Base-by-base conservation (phyloP, 2,888 invertebrate genomes). In the Blastobasis lacticolella region DNA sequence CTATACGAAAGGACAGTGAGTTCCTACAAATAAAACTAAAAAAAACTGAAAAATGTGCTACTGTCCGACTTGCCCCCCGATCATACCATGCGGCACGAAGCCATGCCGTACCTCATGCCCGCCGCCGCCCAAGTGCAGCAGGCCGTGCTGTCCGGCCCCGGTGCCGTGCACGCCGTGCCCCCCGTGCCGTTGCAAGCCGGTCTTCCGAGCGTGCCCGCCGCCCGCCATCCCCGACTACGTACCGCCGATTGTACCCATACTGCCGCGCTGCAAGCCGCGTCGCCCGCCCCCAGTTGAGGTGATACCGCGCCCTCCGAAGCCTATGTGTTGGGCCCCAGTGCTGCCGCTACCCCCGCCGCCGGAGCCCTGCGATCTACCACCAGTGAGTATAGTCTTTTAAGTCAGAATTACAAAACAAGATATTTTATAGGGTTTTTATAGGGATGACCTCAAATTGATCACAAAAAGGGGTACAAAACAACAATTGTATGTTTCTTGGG, bases 91-190 rank as follows among this genome's bases (percentile, higher is more conserved):
- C 56, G 87, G 84, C 4, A 66, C 62, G 0, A 75, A 76, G 0
- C 69, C 71, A 3, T 86, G 85, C 51, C 54, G 53, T 1, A 71
- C 63, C 53, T 70, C 75, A 10, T 88, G 88, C 60, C 76, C 81
- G 6, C 71, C 72, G 5, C 88, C 88, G 23, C 66, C 73, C 1
- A 73, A 75, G 6, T 78, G 83, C 54, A 77, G 75, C 50, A 77
- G 80, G 69, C 80, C 86, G 2, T 81, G 81, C 58, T 79, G 81
- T 54, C 80, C 81, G 0, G 80, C 88, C 37, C 78, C 83, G 44
- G 61, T 71, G 48, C 81, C 85, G 0, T 81, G 88, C 64, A 78
- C 88, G 46, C 83, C 87, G 8, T 84, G 82, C 54, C 85, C 85
- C 0, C 78, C 79, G 5, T 89, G 88, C 60, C 71, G 49, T 44